These are phyloP conservation scores for Ganaspis sp. DNA, from an alignment of 1,140 invertebrate genomes.

Conservation along the genomic window DNA sequence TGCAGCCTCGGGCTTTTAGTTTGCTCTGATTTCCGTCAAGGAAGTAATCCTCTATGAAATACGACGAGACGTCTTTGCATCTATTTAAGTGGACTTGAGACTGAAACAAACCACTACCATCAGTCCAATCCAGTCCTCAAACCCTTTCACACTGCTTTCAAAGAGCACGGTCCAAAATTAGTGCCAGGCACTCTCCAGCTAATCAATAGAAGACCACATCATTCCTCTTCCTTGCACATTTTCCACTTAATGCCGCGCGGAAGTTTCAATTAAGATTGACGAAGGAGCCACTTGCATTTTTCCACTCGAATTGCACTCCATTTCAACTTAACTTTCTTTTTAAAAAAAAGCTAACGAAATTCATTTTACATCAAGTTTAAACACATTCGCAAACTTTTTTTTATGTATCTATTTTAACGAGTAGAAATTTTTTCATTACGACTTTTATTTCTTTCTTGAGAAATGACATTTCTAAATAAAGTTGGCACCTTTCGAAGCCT, in stretches of 20 bases:
- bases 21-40: conserved; percentile 7
- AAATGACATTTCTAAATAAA: background rate
- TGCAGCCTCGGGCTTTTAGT: background rate
- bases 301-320: background rate
- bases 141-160: conserved; percentile 7
- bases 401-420: too few relatives aligned
- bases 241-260: background rate
- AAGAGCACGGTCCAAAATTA: conserved; percentile 17
- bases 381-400: too few relatives aligned
- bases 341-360: too few relatives aligned
- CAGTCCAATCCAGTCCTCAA: background rate
- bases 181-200: conserved; percentile 15
- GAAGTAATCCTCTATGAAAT: conserved; percentile 1
- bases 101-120: background rate
- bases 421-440: too few relatives aligned
- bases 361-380: too few relatives aligned
- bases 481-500: background rate
- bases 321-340: background rate
- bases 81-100: conserved; percentile 17
- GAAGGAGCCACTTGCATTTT: background rate
- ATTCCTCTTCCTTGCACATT: background rate
- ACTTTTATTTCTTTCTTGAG: background rate
- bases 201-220: conserved; percentile 25
- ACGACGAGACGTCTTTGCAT: conserved; percentile 1
- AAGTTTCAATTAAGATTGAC: background rate